These are phyloP conservation scores for Spicauda simplicius DNA, from an alignment of 2,888 invertebrate species.

Conservation along the genomic window DNA sequence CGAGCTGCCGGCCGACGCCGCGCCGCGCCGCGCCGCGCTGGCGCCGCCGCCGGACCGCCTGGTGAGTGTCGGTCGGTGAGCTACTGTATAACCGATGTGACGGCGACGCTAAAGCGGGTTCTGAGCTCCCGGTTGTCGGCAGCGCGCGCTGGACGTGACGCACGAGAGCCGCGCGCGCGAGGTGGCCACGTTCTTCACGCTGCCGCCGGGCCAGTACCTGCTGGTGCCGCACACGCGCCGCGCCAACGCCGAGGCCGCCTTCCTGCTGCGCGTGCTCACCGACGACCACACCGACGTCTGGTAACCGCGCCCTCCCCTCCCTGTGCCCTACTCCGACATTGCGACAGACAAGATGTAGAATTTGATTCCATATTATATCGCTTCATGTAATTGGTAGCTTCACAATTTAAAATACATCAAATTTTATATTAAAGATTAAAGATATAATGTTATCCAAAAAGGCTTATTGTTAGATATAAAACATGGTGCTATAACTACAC, in stretches of 20 bases:
- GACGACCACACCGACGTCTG: constrained; percentile 90
- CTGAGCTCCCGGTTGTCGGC: constrained; percentile 3
- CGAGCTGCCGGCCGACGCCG: constrained; percentile 85
- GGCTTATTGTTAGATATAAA: no score
- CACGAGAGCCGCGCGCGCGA: constrained; percentile 87
- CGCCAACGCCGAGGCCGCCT: constrained; percentile 88
- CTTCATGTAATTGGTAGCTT: no score
- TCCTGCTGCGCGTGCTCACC: constrained; percentile 88
- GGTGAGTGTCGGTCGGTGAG: constrained; percentile 15
- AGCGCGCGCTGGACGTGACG: constrained; percentile 87
- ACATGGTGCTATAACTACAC: no score
- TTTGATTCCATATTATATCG: no score
- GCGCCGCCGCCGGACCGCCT: constrained; percentile 39
- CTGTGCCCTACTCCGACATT: no score
- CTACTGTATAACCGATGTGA: no score
- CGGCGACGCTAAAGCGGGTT: no score
- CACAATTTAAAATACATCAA: no score
- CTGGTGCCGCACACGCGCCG: constrained; percentile 90
- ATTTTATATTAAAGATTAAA: no score
- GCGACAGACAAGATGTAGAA: no score
- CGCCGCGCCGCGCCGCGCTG: constrained; percentile 48
- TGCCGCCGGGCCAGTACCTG: constrained; percentile 90
- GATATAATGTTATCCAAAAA: no score
- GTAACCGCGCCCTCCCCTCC: constrained; percentile 55
- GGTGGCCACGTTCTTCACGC: constrained; percentile 89